Conservation (phyloP, 1,140 invertebrate genomes). For the Leptinotarsa undecemlineata region DNA sequence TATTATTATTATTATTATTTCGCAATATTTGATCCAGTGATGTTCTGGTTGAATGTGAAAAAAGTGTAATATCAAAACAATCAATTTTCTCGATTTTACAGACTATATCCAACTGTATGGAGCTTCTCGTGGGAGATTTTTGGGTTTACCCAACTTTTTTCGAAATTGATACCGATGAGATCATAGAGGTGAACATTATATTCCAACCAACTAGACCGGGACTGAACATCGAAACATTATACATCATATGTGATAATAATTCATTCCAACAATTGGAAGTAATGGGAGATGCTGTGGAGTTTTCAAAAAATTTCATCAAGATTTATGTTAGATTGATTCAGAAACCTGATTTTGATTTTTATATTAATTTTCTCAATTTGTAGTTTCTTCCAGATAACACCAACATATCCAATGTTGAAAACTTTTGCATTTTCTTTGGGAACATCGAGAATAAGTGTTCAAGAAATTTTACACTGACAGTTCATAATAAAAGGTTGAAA, state of each 20-base stretch:
- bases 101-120: constrained; percentile 31
- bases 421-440: constrained; percentile 35
- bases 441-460: neutral
- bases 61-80: too few species aligned
- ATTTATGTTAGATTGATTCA: constrained; percentile 28
- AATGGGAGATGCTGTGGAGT: constrained; percentile 41
- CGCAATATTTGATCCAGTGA: too few species aligned
- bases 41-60: too few species aligned
- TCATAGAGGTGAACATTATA: constrained; percentile 37
- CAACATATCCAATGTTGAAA: constrained; percentile 19
- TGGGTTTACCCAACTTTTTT: constrained; percentile 45
- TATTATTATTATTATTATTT: too few species aligned
- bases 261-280: constrained; percentile 41
- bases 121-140: constrained; percentile 34
- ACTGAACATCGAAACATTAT: constrained; percentile 36
- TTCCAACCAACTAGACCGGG: constrained; percentile 38
- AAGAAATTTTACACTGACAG: constrained; percentile 17
- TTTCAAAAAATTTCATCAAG: constrained; percentile 34
- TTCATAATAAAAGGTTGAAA: constrained; percentile 32
- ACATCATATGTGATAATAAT: constrained; percentile 43
- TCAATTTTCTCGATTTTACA: constrained; percentile 1
- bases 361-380: neutral
- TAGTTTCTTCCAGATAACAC: constrained; percentile 26
- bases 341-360: neutral
- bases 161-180: constrained; percentile 38